Conservation (phyloP, 2,888 invertebrate genomes). For the Choreutis nemorana region DNA sequence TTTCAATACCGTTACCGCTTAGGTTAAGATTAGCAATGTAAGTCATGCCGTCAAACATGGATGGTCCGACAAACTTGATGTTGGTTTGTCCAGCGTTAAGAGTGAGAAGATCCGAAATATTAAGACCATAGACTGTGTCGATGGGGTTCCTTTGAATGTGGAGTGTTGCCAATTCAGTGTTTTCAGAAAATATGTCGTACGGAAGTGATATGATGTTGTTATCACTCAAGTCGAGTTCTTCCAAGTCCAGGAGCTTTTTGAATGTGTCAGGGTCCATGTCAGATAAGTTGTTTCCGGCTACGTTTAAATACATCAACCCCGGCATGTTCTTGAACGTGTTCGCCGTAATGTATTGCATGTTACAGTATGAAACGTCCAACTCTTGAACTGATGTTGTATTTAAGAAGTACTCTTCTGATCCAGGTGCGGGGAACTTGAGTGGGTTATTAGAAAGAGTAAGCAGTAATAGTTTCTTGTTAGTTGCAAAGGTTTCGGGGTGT, state of each 20-base stretch:
- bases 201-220: constrained; percentile 73
- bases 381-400: constrained; percentile 73
- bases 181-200: constrained; percentile 70
- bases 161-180: constrained; percentile 71
- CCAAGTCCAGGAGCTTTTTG: constrained; percentile 68
- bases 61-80: constrained; percentile 70
- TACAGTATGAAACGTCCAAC: constrained; percentile 75
- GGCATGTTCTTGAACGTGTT: constrained; percentile 71
- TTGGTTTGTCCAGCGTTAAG: constrained; percentile 75
- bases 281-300: constrained; percentile 72
- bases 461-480: constrained; percentile 70
- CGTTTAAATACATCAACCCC: constrained; percentile 72
- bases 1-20: constrained; percentile 73
- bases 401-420: constrained; percentile 55
- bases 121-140: constrained; percentile 67
- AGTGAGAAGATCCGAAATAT: constrained; percentile 69
- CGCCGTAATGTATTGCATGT: constrained; percentile 69
- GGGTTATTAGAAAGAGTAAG: constrained; percentile 74
- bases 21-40: constrained; percentile 72
- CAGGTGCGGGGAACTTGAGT: constrained; percentile 51
- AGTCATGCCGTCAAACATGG: constrained; percentile 70
- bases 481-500: constrained; percentile 74
- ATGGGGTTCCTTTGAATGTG: constrained; percentile 76
- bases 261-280: constrained; percentile 69
- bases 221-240: constrained; percentile 76